Percentiles rank a stretch among this genome's conserved stretches.
Evolutionary conservation across 1,140 invertebrate genomes (phyloP).

Genomic region (Ridgeia piscesae): DNA sequence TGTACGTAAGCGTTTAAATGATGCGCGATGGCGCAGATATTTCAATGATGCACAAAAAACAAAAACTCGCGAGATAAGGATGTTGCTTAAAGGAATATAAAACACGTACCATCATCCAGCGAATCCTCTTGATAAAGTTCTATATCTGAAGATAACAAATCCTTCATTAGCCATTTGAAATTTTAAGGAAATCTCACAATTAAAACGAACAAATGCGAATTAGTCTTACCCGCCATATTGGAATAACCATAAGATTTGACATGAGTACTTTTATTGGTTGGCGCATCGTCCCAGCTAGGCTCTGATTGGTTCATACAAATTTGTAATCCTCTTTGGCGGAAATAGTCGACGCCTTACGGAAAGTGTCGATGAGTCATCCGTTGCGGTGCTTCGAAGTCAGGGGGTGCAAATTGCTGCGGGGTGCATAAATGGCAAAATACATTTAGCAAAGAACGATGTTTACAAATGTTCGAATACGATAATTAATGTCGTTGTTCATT

Average conservation of each 20-base stretch:
- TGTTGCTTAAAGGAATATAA: not conserved
- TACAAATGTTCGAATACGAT: not conserved
- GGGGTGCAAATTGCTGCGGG: not conserved
- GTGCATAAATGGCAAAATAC: not conserved
- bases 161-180: conserved; percentile 37
- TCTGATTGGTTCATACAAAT: conserved; percentile 19
- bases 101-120: conserved; percentile 51
- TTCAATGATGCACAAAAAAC: conserved; percentile 10
- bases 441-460: not conserved
- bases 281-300: conserved; percentile 14
- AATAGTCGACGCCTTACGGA: conserved; percentile 5
- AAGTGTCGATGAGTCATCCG: conserved; percentile 16
- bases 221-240: conserved; percentile 58
- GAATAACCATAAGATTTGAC: conserved; percentile 52
- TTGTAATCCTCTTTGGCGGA: conserved; percentile 12
- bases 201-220: conserved; percentile 51
- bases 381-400: conserved; percentile 9
- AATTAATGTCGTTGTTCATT: not conserved
- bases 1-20: conserved; percentile 15
- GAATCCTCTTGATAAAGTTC: conserved; percentile 51
- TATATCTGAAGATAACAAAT: conserved; percentile 52
- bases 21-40: not conserved
- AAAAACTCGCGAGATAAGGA: conserved; percentile 16
- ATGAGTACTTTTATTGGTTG: conserved; percentile 46
- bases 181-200: conserved; percentile 45